A percentile compares a stretch with the other conserved stretches of the same genome.
Conservation (phyloP, 2,113 vertebrate species). For the Bufo bufo region DNA sequence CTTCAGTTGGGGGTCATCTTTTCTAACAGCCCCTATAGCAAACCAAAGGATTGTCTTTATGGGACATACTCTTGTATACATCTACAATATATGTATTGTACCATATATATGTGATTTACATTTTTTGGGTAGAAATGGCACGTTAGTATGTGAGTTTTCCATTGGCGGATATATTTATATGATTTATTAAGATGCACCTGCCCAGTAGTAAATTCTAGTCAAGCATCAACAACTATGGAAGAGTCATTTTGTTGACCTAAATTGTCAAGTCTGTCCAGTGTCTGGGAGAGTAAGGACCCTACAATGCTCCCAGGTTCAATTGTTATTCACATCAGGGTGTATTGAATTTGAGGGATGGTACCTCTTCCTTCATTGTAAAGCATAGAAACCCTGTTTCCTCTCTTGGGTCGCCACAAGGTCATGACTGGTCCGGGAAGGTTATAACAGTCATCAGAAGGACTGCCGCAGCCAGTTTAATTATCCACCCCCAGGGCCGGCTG, state of each 20-base stretch:
- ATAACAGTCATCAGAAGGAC: constrained; percentile 54
- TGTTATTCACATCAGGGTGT: constrained; percentile 52
- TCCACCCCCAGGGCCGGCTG: neutral
- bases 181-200: neutral
- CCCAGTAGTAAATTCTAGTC: neutral
- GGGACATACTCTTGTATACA: too few species aligned
- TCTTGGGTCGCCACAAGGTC: constrained; percentile 70
- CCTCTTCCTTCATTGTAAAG: constrained; percentile 62
- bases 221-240: neutral
- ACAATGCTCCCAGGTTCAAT: constrained; percentile 60
- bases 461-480: constrained; percentile 33
- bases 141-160: neutral
- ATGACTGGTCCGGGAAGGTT: constrained; percentile 65
- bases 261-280: constrained; percentile 32
- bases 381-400: constrained; percentile 57
- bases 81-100: too few species aligned
- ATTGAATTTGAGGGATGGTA: constrained; percentile 50
- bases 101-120: neutral
- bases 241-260: neutral
- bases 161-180: neutral
- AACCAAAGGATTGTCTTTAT: too few species aligned
- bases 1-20: too few species aligned
- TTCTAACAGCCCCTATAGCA: too few species aligned
- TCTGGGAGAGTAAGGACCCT: constrained; percentile 60
- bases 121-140: neutral